phyloP scores from a whole-genome alignment of 2,113 vertebrate species.

The Proteles cristata region DNA sequence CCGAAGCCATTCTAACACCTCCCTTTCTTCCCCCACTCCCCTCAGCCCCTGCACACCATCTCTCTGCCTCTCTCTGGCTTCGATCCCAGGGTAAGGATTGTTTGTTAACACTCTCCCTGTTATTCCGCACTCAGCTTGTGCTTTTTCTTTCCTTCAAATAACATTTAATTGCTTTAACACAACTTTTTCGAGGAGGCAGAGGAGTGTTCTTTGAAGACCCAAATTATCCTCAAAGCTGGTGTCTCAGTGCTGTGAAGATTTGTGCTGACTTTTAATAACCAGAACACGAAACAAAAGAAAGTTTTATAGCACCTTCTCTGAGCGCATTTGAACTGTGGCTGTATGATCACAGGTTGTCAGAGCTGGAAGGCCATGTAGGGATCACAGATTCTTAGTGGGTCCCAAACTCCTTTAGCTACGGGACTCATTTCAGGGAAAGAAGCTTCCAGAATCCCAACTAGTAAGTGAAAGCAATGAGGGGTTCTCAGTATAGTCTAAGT shows the following conservation, averaged over 20 bases:
- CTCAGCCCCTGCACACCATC: not conserved
- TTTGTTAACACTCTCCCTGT: conserved; percentile 56
- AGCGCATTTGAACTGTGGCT: not conserved
- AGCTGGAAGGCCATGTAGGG: not conserved
- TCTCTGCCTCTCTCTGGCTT: conserved; percentile 56
- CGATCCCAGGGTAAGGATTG: conserved; percentile 62
- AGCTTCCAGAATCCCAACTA: not conserved
- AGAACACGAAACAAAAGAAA: conserved; percentile 57
- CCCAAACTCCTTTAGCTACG: not conserved
- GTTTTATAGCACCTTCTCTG: conserved; percentile 39
- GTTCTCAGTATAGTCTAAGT: not conserved
- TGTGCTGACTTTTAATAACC: conserved; percentile 70
- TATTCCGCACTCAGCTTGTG: conserved; percentile 59
- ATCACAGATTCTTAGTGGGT: not conserved
- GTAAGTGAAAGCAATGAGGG: not conserved
- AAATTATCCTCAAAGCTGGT: conserved; percentile 65
- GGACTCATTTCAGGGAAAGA: not conserved
- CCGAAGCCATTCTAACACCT: not conserved
- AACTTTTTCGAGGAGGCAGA: conserved; percentile 62
- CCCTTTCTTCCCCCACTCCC: not conserved
- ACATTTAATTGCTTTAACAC: conserved; percentile 68
- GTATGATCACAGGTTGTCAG: not conserved
- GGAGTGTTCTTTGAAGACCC: conserved; percentile 63
- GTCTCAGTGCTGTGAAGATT: conserved; percentile 3
- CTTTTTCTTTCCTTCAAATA: conserved; percentile 65